A percentile compares a stretch with the other conserved stretches of the same genome.
These are phyloP conservation scores for Nannospalax galili DNA, from an alignment of 2,113 vertebrate genomes.

Conservation along the genomic window DNA sequence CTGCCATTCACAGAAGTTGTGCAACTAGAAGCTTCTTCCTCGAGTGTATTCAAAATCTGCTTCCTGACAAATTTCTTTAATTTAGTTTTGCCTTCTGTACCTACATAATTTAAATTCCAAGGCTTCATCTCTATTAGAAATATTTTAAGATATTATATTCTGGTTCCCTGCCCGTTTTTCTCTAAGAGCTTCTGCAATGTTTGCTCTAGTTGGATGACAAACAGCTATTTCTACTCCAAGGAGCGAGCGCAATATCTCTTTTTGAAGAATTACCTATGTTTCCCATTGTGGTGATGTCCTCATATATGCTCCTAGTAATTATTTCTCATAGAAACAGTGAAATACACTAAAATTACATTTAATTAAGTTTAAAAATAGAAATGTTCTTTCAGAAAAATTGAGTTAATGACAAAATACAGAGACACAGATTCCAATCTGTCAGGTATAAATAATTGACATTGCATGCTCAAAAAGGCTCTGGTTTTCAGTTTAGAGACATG, in stretches of 20 bases:
- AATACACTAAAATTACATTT: not conserved
- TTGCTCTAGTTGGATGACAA: not conserved
- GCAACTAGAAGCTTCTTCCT: not conserved
- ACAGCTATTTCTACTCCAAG: slow-evolving; percentile 23
- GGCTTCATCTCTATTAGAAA: not conserved
- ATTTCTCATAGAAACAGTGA: slow-evolving; percentile 31
- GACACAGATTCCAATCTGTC: not conserved
- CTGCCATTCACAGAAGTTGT: not conserved
- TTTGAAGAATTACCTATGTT: not conserved
- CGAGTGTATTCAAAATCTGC: too few species aligned
- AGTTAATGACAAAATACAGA: slow-evolving; percentile 30
- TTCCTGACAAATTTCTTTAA: not conserved
- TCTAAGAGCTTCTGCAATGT: not conserved
- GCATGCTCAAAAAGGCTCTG: not conserved
- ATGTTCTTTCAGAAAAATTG: not conserved
- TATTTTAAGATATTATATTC: slow-evolving; percentile 21
- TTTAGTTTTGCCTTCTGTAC: slow-evolving; percentile 34
- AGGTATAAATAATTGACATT: not conserved
- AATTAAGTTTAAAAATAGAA: not conserved
- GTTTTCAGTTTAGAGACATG: not conserved
- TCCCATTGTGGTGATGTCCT: not conserved
- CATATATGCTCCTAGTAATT: slow-evolving; percentile 16
- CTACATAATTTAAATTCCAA: slow-evolving; percentile 32
- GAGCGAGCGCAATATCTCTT: slow-evolving; percentile 9
- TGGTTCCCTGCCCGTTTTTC: not conserved